Conservation (phyloP, 2,113 vertebrate species). For the Hydrolagus affinis region DNA sequence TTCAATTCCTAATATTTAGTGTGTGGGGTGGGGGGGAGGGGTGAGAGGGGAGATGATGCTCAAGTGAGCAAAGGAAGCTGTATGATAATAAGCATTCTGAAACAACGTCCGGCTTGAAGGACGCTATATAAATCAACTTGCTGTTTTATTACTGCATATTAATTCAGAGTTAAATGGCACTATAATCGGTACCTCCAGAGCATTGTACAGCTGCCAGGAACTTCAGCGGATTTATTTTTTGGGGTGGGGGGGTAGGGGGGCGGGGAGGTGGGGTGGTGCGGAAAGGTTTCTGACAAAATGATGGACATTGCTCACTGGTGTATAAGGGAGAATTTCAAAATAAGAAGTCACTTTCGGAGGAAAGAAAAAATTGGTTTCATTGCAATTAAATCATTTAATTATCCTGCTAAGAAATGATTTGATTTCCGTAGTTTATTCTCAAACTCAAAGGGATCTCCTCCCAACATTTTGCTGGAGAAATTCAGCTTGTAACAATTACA, state of each 20-base stretch:
- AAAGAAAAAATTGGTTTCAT: background rate
- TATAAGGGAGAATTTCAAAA: background rate
- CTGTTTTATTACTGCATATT: too few relatives aligned
- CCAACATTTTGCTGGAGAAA: background rate
- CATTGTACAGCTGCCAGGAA: background rate
- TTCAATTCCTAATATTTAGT: background rate
- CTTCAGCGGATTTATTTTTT: background rate
- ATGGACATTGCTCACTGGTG: background rate
- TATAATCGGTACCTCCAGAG: background rate
- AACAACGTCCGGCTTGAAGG: too few relatives aligned
- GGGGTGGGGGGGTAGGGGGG: too few relatives aligned
- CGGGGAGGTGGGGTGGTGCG: too few relatives aligned
- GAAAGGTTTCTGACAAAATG: background rate
- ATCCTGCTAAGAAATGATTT: conserved; percentile 5
- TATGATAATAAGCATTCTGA: background rate
- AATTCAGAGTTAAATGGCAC: background rate
- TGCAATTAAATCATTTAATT: too few relatives aligned
- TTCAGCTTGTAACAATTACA: background rate
- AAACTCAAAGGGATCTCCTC: background rate
- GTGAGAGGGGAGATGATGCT: background rate
- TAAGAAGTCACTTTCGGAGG: background rate
- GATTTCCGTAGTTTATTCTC: background rate
- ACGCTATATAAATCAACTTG: too few relatives aligned
- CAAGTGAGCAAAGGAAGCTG: background rate
- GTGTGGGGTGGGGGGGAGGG: background rate